phyloP scores from a whole-genome alignment of 2,797 vertebrate species.

The Premnoplex brunnescens region DNA sequence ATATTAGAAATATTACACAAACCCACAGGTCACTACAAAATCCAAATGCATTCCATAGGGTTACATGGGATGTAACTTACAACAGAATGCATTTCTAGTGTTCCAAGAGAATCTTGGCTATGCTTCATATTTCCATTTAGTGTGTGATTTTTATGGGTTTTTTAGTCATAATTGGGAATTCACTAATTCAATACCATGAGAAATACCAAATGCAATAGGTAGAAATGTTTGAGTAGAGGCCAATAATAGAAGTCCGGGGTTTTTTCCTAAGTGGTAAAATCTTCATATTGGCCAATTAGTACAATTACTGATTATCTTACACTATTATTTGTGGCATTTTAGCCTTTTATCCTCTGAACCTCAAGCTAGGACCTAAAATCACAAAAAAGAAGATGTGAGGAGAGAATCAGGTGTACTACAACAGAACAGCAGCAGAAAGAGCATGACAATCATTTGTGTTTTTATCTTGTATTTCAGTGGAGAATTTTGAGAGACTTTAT shows the following conservation, averaged over 20 bases:
- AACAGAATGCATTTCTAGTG: neutral
- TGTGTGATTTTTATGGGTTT: neutral
- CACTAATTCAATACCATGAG: neutral
- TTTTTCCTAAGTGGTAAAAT: neutral
- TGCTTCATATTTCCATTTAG: neutral
- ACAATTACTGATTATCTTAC: neutral
- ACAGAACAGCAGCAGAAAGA: neutral
- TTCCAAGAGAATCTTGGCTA: neutral
- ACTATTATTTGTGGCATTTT: neutral
- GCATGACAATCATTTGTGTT: neutral
- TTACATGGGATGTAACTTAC: neutral
- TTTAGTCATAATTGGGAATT: neutral
- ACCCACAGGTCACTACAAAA: neutral
- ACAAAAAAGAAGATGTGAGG: neutral
- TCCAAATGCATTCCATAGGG: neutral
- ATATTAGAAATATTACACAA: neutral
- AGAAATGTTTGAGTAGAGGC: neutral
- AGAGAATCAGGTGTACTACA: neutral
- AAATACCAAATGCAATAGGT: neutral
- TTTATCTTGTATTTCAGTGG: neutral
- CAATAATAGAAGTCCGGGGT: neutral
- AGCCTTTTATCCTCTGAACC: neutral
- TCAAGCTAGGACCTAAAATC: neutral
- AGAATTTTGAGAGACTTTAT: neutral
- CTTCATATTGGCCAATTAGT: neutral